phyloP scores from a whole-genome alignment of 2,888 invertebrate genomes.

The Brachypalpus laphriformis region DNA sequence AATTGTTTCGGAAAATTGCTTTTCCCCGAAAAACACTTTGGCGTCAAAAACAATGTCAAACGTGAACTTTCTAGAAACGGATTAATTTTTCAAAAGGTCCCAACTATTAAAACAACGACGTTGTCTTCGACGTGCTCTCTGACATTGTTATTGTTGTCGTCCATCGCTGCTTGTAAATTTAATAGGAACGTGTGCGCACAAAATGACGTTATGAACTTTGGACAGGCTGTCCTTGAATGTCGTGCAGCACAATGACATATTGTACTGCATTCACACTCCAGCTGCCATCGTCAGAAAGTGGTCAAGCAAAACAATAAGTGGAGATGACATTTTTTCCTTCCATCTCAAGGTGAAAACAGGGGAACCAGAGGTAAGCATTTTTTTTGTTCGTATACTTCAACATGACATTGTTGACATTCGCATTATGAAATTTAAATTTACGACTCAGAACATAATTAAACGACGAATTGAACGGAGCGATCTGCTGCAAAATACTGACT shows the following conservation, averaged over 20 bases:
- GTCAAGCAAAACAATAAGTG: not conserved
- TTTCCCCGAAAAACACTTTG: conserved; percentile 24
- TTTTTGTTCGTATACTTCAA: not conserved
- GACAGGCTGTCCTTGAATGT: not conserved
- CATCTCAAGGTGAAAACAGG: not conserved
- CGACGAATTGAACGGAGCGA: not conserved
- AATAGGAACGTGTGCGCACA: not conserved
- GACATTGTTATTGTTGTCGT: not conserved
- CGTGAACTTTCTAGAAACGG: conserved; percentile 3
- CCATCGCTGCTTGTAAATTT: not conserved
- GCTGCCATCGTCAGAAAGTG: not conserved
- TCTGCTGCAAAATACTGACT: not conserved
- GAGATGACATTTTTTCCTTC: not conserved
- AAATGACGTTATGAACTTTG: not conserved
- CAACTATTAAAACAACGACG: not conserved
- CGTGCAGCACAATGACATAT: not conserved
- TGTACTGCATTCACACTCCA: not conserved
- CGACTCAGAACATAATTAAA: not conserved
- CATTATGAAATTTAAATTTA: not conserved
- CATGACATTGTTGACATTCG: not conserved
- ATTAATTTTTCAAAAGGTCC: conserved; percentile 31
- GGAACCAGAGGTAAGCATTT: not conserved
- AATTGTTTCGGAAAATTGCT: conserved; percentile 35
- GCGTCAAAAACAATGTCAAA: conserved; percentile 14
- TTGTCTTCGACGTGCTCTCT: not conserved